Evolutionary conservation across 2,113 vertebrate genomes (phyloP).

Genomic region (Cygnus atratus): DNA sequence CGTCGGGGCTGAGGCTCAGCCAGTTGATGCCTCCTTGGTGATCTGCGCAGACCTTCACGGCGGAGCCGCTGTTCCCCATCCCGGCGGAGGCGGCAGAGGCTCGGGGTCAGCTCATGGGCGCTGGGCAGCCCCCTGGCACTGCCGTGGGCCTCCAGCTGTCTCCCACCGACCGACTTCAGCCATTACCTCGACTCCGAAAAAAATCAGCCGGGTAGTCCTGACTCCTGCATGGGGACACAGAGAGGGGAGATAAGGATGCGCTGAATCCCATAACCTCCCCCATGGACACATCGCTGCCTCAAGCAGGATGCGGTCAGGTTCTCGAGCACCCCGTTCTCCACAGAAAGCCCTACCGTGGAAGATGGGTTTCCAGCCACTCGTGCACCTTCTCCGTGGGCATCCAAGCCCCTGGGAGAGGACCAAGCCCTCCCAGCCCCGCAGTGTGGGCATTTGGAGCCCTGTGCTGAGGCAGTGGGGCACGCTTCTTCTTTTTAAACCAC

Average conservation of each 20-base stretch:
- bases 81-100: background rate
- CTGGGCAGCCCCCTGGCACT: background rate
- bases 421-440: background rate
- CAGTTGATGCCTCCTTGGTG: slow-evolving; percentile 85
- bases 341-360: background rate
- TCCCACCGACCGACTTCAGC: background rate
- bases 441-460: background rate
- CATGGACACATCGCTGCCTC: background rate
- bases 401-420: rapidly evolving
- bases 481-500: background rate
- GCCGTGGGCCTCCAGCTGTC: background rate
- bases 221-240: background rate
- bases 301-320: background rate
- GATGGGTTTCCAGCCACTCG: background rate
- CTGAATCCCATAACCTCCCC: background rate
- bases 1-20: slow-evolving; percentile 83
- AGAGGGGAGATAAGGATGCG: background rate
- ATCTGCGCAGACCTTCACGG: slow-evolving; percentile 77
- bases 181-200: background rate
- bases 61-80: slow-evolving; percentile 81
- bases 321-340: rapidly evolving
- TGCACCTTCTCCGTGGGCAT: background rate
- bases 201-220: background rate
- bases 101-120: background rate
- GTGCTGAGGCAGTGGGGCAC: background rate